A percentile compares a stretch with the other conserved stretches of the same genome.
These are phyloP conservation scores for Paramisgurnus dabryanus DNA, from an alignment of 2,113 vertebrate species.

Conservation along the genomic window DNA sequence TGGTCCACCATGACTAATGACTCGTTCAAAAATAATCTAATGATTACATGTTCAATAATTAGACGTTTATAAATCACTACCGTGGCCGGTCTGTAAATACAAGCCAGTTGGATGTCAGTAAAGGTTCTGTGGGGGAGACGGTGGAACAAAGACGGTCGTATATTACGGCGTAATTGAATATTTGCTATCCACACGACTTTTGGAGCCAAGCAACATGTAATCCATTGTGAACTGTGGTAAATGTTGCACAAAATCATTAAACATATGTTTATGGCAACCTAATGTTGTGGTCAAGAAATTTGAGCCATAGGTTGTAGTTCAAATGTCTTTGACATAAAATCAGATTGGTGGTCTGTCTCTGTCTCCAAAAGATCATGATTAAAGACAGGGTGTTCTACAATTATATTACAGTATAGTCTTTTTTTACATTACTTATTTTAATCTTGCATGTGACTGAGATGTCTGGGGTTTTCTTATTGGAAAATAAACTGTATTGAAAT, in stretches of 20 bases:
- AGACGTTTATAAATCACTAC: slow-evolving; percentile 49
- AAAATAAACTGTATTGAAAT: not conserved
- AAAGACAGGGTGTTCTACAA: slow-evolving; percentile 23
- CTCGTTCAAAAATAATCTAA: slow-evolving; percentile 40
- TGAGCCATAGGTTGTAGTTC: slow-evolving; percentile 48
- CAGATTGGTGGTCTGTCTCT: slow-evolving; percentile 20
- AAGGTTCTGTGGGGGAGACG: slow-evolving; percentile 1
- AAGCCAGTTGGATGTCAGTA: slow-evolving; percentile 11
- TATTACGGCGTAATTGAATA: slow-evolving; percentile 42
- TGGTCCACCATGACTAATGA: slow-evolving; percentile 46
- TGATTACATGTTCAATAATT: slow-evolving; percentile 50
- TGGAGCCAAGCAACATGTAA: slow-evolving; percentile 34
- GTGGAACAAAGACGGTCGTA: slow-evolving; percentile 34
- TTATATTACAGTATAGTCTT: slow-evolving; percentile 15
- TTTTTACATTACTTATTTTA: not conserved
- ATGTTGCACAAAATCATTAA: slow-evolving; percentile 13
- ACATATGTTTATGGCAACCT: slow-evolving; percentile 45
- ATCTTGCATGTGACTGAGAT: not conserved
- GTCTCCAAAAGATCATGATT: slow-evolving; percentile 22
- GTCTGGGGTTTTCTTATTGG: not conserved
- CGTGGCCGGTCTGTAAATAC: slow-evolving; percentile 31
- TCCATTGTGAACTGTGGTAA: slow-evolving; percentile 38
- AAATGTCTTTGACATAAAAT: slow-evolving; percentile 43
- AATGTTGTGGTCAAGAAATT: slow-evolving; percentile 41
- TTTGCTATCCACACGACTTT: slow-evolving; percentile 33